These are phyloP conservation scores for Drosophila maculinotata DNA, from an alignment of 2,888 invertebrate genomes.

Conservation along the genomic window DNA sequence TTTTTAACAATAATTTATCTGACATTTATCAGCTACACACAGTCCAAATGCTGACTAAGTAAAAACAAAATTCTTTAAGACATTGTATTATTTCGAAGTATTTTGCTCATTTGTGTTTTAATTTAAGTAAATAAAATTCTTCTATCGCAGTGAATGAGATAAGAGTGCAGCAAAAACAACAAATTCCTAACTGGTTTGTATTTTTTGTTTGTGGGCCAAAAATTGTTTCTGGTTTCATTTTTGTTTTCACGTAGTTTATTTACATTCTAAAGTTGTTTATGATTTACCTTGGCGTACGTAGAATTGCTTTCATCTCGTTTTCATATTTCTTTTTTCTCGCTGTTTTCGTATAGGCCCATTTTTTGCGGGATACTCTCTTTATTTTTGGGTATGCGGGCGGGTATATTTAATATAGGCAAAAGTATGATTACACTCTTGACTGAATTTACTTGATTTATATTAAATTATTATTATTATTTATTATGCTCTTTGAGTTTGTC, in stretches of 20 bases:
- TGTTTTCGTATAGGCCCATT: conserved; percentile 13
- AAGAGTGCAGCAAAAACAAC: not conserved
- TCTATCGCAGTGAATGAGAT: conserved; percentile 25
- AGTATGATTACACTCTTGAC: too few species aligned
- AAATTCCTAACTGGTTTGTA: not conserved
- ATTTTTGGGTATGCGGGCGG: not conserved
- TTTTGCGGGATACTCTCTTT: not conserved
- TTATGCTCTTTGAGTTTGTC: too few species aligned
- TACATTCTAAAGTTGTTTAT: conserved; percentile 41
- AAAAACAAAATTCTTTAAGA: conserved; percentile 10
- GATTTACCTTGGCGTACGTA: conserved; percentile 14
- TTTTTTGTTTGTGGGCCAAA: not conserved
- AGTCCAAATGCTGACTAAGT: conserved; percentile 38
- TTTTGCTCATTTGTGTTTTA: conserved; percentile 8
- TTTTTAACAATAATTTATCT: conserved; percentile 34
- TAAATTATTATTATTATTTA: too few species aligned
- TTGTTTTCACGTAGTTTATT: conserved; percentile 36
- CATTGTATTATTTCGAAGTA: conserved; percentile 8
- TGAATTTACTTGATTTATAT: too few species aligned
- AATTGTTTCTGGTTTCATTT: conserved; percentile 18
- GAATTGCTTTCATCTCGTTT: conserved; percentile 33
- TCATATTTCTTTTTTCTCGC: conserved; percentile 15
- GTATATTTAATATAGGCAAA: not conserved
- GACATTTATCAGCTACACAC: conserved; percentile 21
- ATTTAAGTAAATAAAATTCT: conserved; percentile 13